Evolutionary conservation across 2,113 vertebrate species (phyloP), one percentile per base, ranked within the genome.

Genomic region (Brachyhypopomus occidentalis): DNA sequence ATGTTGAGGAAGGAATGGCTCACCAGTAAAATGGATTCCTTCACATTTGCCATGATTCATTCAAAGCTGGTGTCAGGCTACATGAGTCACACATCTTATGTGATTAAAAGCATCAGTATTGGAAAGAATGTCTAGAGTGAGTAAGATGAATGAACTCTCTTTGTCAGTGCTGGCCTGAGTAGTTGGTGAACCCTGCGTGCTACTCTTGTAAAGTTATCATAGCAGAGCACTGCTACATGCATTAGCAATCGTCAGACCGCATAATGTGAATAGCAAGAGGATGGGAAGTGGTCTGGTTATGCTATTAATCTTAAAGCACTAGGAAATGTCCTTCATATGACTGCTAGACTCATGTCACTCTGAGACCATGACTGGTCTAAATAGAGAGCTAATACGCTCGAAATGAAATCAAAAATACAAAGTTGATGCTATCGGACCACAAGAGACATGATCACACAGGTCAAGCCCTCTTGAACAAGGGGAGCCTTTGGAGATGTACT

Each of bases 401-500:
- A 36, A 48, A 66, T 67, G 23, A 17, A 60, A 67, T 22, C 30
- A 79, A 69, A 63, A 36, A 30, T 1, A 8, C 25, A 64, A 41
- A 77, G 38, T 67, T 84, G 36, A 76, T 25, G 60, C 2, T 2
- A 45, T 72, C 30, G 70, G 62, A 72, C 12, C 55, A 70, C 30
- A 20, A 52, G 45, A 64, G 59, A 75, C 20, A 17, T 60, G 41
- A 62, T 60, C 27, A 63, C 41, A 75, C 25, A 52, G 5, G 22
- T 45, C 45, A 58, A 25, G 52, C 56, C 41, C 14, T 48, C 66
- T 36, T 75, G n/a, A 41, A 72, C 60, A 64, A 72, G 66, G 36
- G 64, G 48, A 77, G 23, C 17, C 66, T 77, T 17, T 81, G 74
- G 64, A 84, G 80, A 77, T 77, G 20, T 38, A 77, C 66, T 72